phyloP scores from a whole-genome alignment of 2,888 invertebrate species.

The Lasioglossum oenotherae region DNA sequence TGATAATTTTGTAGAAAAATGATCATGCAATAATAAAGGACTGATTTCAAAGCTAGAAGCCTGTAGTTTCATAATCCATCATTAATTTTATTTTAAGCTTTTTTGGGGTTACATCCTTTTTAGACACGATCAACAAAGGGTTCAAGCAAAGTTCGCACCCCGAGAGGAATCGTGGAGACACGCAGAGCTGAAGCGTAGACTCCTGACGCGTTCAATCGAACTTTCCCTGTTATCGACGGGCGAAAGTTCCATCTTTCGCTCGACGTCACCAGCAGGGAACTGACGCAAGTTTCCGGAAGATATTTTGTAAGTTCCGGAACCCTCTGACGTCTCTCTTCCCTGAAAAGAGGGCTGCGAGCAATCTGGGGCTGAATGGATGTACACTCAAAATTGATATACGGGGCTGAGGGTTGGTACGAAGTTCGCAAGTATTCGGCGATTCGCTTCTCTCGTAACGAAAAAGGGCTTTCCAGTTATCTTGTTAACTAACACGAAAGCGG shows the following conservation, averaged over 20 bases:
- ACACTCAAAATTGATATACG: slow-evolving; percentile 1
- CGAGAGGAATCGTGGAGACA: not conserved
- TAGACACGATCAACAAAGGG: not conserved
- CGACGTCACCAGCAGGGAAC: not conserved
- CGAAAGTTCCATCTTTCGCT: slow-evolving; percentile 7
- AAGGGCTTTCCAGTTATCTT: not conserved
- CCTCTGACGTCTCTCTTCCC: not conserved
- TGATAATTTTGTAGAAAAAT: too few species aligned
- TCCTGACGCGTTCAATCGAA: slow-evolving; percentile 38
- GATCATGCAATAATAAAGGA: too few species aligned
- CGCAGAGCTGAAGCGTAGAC: not conserved
- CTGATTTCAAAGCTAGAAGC: too few species aligned
- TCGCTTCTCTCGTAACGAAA: not conserved
- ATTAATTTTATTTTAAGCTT: not conserved
- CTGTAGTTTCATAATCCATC: not conserved
- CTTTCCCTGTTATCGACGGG: slow-evolving; percentile 40
- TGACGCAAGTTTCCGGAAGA: not conserved
- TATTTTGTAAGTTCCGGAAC: slow-evolving; percentile 5
- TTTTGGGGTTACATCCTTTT: not conserved
- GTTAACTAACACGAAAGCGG: not conserved
- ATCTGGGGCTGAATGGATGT: slow-evolving; percentile 1
- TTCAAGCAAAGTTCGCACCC: slow-evolving; percentile 21
- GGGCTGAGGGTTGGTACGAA: not conserved
- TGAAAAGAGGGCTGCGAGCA: not conserved
- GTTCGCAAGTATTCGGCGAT: not conserved